Evolutionary conservation across 2,888 invertebrate genomes (phyloP).

Genomic region (Trichopoda pennipes): DNA sequence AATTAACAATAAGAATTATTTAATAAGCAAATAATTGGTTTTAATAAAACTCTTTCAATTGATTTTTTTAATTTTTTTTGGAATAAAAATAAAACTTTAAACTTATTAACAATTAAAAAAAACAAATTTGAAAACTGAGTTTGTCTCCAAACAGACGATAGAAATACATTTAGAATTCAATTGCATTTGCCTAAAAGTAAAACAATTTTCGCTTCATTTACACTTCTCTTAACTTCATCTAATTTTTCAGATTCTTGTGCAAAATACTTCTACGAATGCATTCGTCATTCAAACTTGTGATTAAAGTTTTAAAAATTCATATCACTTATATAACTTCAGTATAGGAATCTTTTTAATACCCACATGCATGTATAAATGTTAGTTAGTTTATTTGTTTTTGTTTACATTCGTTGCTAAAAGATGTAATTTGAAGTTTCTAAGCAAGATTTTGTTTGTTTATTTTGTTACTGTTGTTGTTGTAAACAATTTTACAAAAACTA

Average conservation of each 20-base stretch:
- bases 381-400: neutral
- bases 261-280: neutral
- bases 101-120: too few species aligned
- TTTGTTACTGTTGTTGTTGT: neutral
- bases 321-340: neutral
- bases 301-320: slow-evolving; percentile 39
- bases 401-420: slow-evolving; percentile 26
- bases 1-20: too few species aligned
- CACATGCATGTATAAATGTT: neutral
- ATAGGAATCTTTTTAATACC: too few species aligned
- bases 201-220: slow-evolving; percentile 8
- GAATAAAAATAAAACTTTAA: too few species aligned
- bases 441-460: slow-evolving; percentile 38
- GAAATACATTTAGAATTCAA: neutral
- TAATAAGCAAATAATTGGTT: too few species aligned
- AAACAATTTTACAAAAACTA: slow-evolving; percentile 20
- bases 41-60: too few species aligned
- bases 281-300: slow-evolving; percentile 32
- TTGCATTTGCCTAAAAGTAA: neutral
- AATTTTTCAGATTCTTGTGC: neutral
- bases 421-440: slow-evolving; percentile 58
- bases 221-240: too few species aligned
- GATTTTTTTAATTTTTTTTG: too few species aligned
- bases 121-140: neutral
- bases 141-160: too few species aligned